These are phyloP conservation scores for Diplolepis rosae DNA, from an alignment of 2,888 invertebrate genomes.

Conservation along the genomic window DNA sequence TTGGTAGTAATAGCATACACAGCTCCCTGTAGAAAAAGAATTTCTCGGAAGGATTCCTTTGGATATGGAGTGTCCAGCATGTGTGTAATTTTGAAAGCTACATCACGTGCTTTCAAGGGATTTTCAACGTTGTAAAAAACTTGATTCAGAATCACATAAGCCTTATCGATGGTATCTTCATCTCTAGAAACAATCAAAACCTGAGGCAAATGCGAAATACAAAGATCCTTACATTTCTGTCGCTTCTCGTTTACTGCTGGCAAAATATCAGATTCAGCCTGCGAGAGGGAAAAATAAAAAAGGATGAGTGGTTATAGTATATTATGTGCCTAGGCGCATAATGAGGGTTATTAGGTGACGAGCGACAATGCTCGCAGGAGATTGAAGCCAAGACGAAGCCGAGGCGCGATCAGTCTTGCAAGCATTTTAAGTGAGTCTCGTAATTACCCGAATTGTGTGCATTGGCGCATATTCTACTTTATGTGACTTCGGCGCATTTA, in stretches of 20 bases:
- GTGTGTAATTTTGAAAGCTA: neutral
- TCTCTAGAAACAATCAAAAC: neutral
- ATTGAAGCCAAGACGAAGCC: too few relatives aligned
- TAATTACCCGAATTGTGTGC: too few relatives aligned
- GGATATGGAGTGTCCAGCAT: neutral
- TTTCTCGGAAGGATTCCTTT: neutral
- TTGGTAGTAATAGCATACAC: neutral
- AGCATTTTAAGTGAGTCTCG: too few relatives aligned
- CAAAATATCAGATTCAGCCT: neutral
- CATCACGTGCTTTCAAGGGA: neutral
- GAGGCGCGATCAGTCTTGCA: neutral
- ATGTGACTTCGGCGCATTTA: too few relatives aligned
- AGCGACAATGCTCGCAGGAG: too few relatives aligned
- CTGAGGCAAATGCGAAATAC: neutral
- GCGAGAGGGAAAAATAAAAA: neutral
- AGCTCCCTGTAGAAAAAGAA: neutral
- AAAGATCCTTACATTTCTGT: neutral
- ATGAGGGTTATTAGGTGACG: too few relatives aligned
- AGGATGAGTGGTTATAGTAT: neutral
- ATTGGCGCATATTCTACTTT: too few relatives aligned
- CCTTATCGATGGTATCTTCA: neutral
- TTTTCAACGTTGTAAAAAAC: neutral
- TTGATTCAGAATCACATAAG: neutral
- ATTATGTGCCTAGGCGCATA: too few relatives aligned
- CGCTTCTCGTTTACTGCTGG: neutral